phyloP scores from a whole-genome alignment of 2,113 vertebrate genomes.

The Nycticryphes semicollaris region DNA sequence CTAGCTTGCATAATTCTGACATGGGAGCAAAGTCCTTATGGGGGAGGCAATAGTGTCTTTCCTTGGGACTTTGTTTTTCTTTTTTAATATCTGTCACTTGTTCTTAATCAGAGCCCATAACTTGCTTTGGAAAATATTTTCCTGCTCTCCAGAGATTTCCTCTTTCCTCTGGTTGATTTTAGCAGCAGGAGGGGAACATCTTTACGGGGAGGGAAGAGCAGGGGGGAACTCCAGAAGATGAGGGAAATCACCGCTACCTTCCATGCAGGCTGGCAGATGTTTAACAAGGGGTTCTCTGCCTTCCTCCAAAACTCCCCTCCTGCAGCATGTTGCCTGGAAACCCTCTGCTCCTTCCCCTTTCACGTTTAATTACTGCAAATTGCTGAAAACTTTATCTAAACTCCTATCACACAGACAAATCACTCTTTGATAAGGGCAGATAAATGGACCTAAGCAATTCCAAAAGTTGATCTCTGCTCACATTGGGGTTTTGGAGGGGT shows the following conservation, averaged over 20 bases:
- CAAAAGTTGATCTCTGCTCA: not conserved
- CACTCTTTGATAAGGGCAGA: conserved; percentile 24
- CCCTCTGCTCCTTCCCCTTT: conserved; percentile 55
- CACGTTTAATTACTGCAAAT: conserved; percentile 52
- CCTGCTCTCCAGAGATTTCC: not conserved
- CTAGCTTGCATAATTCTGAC: conserved; percentile 47
- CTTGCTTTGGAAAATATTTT: not conserved
- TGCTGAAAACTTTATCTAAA: conserved; percentile 57
- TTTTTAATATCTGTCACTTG: not conserved
- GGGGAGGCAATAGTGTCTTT: not conserved
- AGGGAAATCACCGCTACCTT: not conserved
- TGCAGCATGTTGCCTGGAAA: conserved; percentile 38
- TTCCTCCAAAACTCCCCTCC: conserved; percentile 59
- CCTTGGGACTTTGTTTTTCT: not conserved
- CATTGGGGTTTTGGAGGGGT: not conserved
- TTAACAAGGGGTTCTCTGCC: conserved; percentile 22
- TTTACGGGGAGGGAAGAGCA: not conserved
- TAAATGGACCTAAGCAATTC: not conserved
- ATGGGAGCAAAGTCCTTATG: conserved; percentile 47
- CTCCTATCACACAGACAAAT: conserved; percentile 50
- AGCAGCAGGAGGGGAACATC: not conserved
- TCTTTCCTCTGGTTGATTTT: not conserved
- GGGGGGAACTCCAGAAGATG: not conserved
- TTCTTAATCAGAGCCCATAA: not conserved
- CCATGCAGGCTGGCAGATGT: conserved; percentile 9